Conservation (phyloP, 2,113 vertebrate genomes). For the Eonycteris spelaea region DNA sequence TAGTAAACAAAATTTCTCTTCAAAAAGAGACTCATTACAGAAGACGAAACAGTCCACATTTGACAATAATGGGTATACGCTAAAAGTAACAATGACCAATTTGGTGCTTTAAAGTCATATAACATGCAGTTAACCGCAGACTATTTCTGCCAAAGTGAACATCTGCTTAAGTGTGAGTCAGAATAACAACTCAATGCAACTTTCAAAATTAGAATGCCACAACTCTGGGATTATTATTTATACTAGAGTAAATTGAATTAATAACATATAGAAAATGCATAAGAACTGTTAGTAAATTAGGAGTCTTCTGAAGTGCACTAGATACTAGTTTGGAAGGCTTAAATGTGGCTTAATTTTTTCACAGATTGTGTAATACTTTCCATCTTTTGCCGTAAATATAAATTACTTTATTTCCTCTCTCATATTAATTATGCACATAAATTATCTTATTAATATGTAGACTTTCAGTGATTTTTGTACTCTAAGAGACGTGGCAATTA, state of each 20-base stretch:
- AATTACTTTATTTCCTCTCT: neutral
- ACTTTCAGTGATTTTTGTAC: neutral
- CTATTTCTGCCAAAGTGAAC: slow-evolving; percentile 43
- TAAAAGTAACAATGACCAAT: neutral
- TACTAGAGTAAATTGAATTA: neutral
- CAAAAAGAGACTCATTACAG: slow-evolving; percentile 14
- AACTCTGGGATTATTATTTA: neutral
- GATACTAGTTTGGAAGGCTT: neutral
- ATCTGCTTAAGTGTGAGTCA: neutral
- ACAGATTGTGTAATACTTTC: neutral
- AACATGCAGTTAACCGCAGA: slow-evolving; percentile 19
- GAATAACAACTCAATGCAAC: slow-evolving; percentile 17
- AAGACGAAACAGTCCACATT: slow-evolving; percentile 12
- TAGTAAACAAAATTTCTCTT: slow-evolving; percentile 50
- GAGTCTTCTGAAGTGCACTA: neutral
- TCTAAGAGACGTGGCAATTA: neutral
- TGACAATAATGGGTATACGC: slow-evolving; percentile 28
- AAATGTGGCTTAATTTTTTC: neutral
- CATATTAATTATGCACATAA: neutral
- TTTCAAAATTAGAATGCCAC: neutral
- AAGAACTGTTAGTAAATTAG: neutral
- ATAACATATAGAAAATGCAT: neutral
- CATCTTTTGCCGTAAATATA: neutral
- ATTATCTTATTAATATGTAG: neutral
- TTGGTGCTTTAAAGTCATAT: neutral